A percentile compares a stretch with the other conserved stretches of the same genome.
Evolutionary conservation across 2,888 invertebrate species (phyloP).

Genomic region (Drosophila subquinaria): DNA sequence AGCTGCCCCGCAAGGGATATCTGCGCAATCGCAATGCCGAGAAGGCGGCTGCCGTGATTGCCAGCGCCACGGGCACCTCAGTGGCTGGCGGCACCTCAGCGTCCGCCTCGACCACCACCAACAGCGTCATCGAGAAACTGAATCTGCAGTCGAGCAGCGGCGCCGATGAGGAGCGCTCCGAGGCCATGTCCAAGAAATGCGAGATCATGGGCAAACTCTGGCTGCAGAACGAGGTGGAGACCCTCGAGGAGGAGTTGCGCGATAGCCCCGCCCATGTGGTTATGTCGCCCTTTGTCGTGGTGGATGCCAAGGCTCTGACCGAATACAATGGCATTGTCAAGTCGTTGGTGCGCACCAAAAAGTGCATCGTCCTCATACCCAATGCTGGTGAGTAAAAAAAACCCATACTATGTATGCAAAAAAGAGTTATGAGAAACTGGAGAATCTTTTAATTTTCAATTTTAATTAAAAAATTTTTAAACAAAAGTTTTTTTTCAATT

Average conservation of each 20-base stretch:
- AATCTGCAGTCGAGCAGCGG: constrained; percentile 84
- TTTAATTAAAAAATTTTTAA: no score
- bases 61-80: constrained; percentile 70
- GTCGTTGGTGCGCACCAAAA: constrained; percentile 92
- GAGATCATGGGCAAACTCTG: constrained; percentile 94
- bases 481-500: no score
- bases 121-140: constrained; percentile 82
- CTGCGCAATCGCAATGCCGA: constrained; percentile 84
- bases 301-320: constrained; percentile 93
- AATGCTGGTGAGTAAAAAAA: constrained; percentile 90
- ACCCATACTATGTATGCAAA: neutral
- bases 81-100: constrained; percentile 80
- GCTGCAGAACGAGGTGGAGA: constrained; percentile 94
- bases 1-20: constrained; percentile 85
- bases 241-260: constrained; percentile 90
- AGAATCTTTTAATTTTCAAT: no score
- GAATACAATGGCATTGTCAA: constrained; percentile 92
- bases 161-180: constrained; percentile 85
- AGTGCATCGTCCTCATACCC: constrained; percentile 95
- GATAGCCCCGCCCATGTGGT: constrained; percentile 84
- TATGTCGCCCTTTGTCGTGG: constrained; percentile 94
- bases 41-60: constrained; percentile 73
- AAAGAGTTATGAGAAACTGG: no score
- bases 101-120: constrained; percentile 82
- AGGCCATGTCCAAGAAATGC: constrained; percentile 83